Evolutionary conservation across 2,797 vertebrate species (phyloP).

Genomic region (Gadopsis marmoratus): DNA sequence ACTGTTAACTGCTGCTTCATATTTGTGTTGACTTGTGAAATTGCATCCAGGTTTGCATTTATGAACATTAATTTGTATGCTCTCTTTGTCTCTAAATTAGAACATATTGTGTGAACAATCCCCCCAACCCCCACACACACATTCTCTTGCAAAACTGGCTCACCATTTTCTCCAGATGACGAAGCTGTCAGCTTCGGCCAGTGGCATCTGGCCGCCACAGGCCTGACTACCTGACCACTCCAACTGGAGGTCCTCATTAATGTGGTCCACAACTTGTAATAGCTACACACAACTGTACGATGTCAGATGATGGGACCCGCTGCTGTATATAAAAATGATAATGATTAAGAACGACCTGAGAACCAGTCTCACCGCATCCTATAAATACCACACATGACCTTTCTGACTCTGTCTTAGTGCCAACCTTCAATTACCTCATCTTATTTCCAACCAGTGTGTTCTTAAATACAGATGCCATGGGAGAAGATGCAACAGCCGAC

Average conservation of each 20-base stretch:
- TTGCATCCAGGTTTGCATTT: slow-evolving; percentile 19
- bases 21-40: slow-evolving; percentile 2
- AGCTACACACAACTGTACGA: slow-evolving; percentile 65
- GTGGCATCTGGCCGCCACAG: slow-evolving; percentile 63
- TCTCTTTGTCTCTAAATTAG: slow-evolving; percentile 24
- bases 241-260: slow-evolving; percentile 81
- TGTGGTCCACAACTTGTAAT: slow-evolving; percentile 76
- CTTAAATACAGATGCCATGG: slow-evolving; percentile 45
- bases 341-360: slow-evolving; percentile 64
- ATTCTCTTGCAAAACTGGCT: slow-evolving; percentile 68
- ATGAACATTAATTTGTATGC: slow-evolving; percentile 22
- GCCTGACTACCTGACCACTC: slow-evolving; percentile 71
- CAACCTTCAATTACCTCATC: slow-evolving; percentile 66
- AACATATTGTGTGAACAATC: slow-evolving; percentile 51
- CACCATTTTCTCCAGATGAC: slow-evolving; percentile 76
- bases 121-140: slow-evolving; percentile 24
- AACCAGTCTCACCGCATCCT: slow-evolving; percentile 65
- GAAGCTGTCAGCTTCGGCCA: slow-evolving; percentile 70
- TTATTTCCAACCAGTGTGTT: slow-evolving; percentile 53
- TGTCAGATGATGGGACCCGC: slow-evolving; percentile 50
- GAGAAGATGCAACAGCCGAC: slow-evolving; percentile 33
- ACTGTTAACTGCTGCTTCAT: neutral
- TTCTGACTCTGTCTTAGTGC: slow-evolving; percentile 38
- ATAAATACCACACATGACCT: slow-evolving; percentile 76
- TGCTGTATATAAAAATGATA: slow-evolving; percentile 60